These are phyloP conservation scores for Ctenochaetus hawaiiensis DNA, from an alignment of 2,797 vertebrate genomes.

Conservation along the genomic window DNA sequence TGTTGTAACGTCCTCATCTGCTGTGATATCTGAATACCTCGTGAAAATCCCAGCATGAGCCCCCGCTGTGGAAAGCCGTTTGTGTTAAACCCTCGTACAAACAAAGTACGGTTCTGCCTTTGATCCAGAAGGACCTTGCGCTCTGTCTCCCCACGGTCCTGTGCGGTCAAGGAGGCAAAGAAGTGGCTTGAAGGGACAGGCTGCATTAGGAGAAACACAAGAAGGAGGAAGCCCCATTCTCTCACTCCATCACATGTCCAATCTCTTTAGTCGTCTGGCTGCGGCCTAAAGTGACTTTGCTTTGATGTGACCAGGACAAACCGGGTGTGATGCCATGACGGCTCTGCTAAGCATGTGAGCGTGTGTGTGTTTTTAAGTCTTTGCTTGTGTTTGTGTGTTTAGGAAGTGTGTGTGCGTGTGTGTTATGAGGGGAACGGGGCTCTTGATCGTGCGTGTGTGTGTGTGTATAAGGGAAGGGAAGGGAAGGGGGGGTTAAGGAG, in stretches of 20 bases:
- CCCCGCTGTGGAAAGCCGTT: slow-evolving; percentile 18
- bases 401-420: slow-evolving; percentile 39
- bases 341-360: slow-evolving; percentile 66
- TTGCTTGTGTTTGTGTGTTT: slow-evolving; percentile 57
- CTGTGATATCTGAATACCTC: slow-evolving; percentile 22
- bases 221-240: slow-evolving; percentile 75
- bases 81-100: slow-evolving; percentile 26
- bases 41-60: slow-evolving; percentile 20
- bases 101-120: slow-evolving; percentile 50
- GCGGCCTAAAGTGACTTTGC: slow-evolving; percentile 81
- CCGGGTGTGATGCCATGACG: slow-evolving; percentile 70
- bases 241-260: slow-evolving; percentile 78
- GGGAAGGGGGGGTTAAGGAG: slow-evolving; percentile 61
- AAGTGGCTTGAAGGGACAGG: slow-evolving; percentile 78
- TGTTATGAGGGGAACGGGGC: slow-evolving; percentile 38
- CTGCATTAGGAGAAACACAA: slow-evolving; percentile 72
- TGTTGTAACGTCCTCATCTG: slow-evolving; percentile 22
- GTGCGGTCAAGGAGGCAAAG: slow-evolving; percentile 79
- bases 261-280: slow-evolving; percentile 75
- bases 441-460: slow-evolving; percentile 38
- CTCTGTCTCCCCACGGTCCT: slow-evolving; percentile 62
- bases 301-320: slow-evolving; percentile 80
- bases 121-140: slow-evolving; percentile 73
- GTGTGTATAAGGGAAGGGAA: slow-evolving; percentile 8
- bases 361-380: slow-evolving; percentile 60